Evolutionary conservation across 2,113 vertebrate species (phyloP), one percentile per base, ranked within the genome.

Genomic region (Paedocypris sp.): DNA sequence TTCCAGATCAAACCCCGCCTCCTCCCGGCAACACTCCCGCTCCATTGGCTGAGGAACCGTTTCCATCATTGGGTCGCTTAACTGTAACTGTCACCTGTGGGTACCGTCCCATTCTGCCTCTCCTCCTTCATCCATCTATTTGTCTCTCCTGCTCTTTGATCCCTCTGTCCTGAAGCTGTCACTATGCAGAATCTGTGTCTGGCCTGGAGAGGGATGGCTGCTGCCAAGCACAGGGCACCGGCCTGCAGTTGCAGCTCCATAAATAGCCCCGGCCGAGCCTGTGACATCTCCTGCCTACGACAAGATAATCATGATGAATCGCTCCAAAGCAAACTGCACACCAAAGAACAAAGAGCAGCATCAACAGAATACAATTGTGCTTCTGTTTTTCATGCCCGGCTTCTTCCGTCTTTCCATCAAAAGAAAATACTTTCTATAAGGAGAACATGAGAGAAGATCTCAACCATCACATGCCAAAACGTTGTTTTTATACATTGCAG

Each of bases 301-400:
- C 66, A 73, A 67, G 76, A 77, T 83, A 82, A 85, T 83, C 77
- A 78, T 81, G 82, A 85, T 83, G 71, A 84, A 85, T 85, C 69
- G 42, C 74, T 67, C 42, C 65, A 3, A 29, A 33, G 41, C 52
- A 46, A 39, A 46, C 46, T 22, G 51, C 62, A 66, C 46, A 31
- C 53, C 7, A 28, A 52, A 39, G 57, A 67, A 75, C 73, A 79
- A 77, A 81, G 73, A 73, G 62, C 68, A 20, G 56, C 64, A 61
- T 60, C 29, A 53, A 32, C 28, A 20, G 20, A 16, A 41, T 20
- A 47, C 36, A 23, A 31, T 57, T 58, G 41, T 45, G 29, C 28
- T 68, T 31, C 60, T 62, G 16, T 67, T 6, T 48, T 33, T 25
- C 4, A 41, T 39, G 26, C 16, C 19, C n/a, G 20, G 11, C 22